phyloP scores from a whole-genome alignment of 1,140 invertebrate species.

The Lineus longissimus region DNA sequence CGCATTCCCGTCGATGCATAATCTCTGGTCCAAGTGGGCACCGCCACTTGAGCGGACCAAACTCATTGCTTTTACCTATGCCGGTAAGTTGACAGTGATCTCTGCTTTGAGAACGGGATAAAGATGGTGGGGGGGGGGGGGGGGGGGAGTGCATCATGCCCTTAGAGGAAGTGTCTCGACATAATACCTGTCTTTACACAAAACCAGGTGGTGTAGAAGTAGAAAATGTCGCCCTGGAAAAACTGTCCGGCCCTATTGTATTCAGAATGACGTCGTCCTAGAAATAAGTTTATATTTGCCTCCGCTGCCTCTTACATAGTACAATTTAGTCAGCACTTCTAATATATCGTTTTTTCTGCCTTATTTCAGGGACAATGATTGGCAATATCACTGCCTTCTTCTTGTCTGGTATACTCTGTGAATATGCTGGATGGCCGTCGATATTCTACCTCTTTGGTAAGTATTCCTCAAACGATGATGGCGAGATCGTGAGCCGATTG shows the following conservation, averaged over 20 bases:
- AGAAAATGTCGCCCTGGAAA: no score
- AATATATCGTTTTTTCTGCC: no score
- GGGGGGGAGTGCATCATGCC: background rate
- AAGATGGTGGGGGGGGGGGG: no score
- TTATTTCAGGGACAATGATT: constrained; percentile 21
- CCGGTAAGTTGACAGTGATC: constrained; percentile 26
- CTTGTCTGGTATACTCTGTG: constrained; percentile 38
- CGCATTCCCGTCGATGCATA: constrained; percentile 31
- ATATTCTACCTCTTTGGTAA: constrained; percentile 87
- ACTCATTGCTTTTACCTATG: constrained; percentile 36
- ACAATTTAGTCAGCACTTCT: no score
- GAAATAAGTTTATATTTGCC: no score
- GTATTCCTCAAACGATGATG: no score
- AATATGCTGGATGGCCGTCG: constrained; percentile 69
- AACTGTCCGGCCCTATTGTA: no score
- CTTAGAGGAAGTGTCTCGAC: background rate
- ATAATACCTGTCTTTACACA: no score
- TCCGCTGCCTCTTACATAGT: no score
- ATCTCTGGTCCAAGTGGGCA: constrained; percentile 46
- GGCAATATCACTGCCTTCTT: constrained; percentile 36
- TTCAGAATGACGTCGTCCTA: no score
- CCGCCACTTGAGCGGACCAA: constrained; percentile 39
- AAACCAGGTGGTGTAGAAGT: no score
- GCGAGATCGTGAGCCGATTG: no score
- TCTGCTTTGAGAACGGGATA: background rate